Evolutionary conservation across 92 coral and sea anemone species (phyloP).

Genomic region (Scolanthus callimorphus): DNA sequence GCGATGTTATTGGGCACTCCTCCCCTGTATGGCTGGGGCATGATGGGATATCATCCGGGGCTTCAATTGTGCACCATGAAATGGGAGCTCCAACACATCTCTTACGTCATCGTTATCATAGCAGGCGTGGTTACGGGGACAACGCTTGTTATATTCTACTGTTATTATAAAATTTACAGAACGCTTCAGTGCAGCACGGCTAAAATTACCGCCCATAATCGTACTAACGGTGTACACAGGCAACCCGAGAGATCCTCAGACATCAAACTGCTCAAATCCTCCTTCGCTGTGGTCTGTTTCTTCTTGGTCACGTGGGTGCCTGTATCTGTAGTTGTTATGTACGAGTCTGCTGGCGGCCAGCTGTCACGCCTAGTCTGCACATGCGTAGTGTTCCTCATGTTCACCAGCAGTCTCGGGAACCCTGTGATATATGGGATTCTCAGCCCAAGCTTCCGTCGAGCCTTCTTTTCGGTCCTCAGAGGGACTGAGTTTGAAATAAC

Average conservation of each 20-base stretch:
- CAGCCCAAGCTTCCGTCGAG: slow-evolving; percentile 41
- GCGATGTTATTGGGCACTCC: slow-evolving; percentile 41
- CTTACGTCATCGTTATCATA: slow-evolving; percentile 29
- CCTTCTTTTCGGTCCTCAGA: slow-evolving; percentile 22
- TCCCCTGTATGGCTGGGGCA: slow-evolving; percentile 62
- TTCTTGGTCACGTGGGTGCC: slow-evolving; percentile 60
- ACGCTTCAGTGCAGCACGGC: slow-evolving; percentile 17
- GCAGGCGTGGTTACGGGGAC: slow-evolving; percentile 27
- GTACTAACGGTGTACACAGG: not conserved
- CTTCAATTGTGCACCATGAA: slow-evolving; percentile 33
- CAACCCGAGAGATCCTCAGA: slow-evolving; percentile 16
- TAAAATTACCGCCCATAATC: slow-evolving; percentile 8
- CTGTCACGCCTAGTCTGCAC: slow-evolving; percentile 23
- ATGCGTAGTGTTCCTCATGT: slow-evolving; percentile 31
- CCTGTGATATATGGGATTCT: slow-evolving; percentile 52
- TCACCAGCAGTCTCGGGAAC: slow-evolving; percentile 36
- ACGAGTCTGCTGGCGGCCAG: slow-evolving; percentile 25
- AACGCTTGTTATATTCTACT: slow-evolving; percentile 16
- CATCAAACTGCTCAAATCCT: slow-evolving; percentile 35
- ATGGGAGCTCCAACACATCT: slow-evolving; percentile 49
- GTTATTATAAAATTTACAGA: slow-evolving; percentile 36
- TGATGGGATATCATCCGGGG: slow-evolving; percentile 21
- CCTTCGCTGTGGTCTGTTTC: slow-evolving; percentile 66
- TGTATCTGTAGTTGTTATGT: slow-evolving; percentile 24
- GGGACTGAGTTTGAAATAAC: slow-evolving; percentile 7